Conservation (phyloP, 2,888 invertebrate genomes). For the Craniophora ligustri region DNA sequence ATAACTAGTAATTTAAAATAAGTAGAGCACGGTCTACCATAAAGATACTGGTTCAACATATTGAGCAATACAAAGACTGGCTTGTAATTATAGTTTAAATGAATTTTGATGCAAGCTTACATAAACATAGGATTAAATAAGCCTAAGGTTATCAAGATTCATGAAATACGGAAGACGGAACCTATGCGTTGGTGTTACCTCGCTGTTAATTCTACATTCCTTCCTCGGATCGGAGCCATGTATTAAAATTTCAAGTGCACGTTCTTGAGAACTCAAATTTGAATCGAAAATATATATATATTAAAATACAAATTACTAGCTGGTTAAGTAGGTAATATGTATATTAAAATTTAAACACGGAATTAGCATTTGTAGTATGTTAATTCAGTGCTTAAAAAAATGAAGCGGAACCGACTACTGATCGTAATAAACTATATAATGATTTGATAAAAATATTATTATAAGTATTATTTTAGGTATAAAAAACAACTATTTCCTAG, state of each 20-base stretch:
- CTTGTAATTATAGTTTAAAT: slow-evolving; percentile 9
- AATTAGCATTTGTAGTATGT: too few relatives aligned
- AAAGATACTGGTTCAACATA: slow-evolving; percentile 8
- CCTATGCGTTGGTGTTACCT: slow-evolving; percentile 24
- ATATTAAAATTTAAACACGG: too few relatives aligned
- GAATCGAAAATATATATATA: neutral
- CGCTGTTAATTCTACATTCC: neutral
- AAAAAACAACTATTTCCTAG: too few relatives aligned
- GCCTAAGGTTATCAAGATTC: slow-evolving; percentile 47
- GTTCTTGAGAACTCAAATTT: slow-evolving; percentile 27
- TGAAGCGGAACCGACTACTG: neutral
- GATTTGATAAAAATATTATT: too few relatives aligned
- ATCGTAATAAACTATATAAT: too few relatives aligned
- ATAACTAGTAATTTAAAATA: too few relatives aligned
- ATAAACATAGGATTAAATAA: slow-evolving; percentile 36
- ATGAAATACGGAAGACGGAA: slow-evolving; percentile 47
- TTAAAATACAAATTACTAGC: neutral
- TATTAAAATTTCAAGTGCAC: slow-evolving; percentile 22
- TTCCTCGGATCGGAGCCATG: neutral
- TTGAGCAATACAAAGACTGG: slow-evolving; percentile 15
- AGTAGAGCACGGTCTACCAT: slow-evolving; percentile 2
- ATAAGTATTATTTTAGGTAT: too few relatives aligned
- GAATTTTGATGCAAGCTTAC: slow-evolving; percentile 27
- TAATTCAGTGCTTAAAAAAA: too few relatives aligned
- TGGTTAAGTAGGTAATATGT: too few relatives aligned